Evolutionary conservation across 2,888 invertebrate genomes (phyloP).

Genomic region (Cylloceria caligata): DNA sequence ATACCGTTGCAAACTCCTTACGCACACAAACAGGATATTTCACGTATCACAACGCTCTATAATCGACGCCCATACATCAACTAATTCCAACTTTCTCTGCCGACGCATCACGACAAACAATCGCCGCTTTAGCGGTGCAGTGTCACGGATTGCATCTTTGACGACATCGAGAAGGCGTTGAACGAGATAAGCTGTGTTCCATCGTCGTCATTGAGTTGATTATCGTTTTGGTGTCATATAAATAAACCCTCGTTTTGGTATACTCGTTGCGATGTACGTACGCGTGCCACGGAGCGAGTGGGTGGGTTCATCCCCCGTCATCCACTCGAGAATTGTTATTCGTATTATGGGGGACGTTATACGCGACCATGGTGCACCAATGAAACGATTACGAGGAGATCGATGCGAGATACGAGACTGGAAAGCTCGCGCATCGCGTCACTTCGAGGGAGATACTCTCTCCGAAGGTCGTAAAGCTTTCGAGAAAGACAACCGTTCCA

Average conservation of each 20-base stretch:
- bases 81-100: conserved; percentile 49
- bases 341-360: conserved; percentile 39
- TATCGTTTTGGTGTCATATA: background rate
- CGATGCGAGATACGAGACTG: conserved; percentile 62
- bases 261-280: background rate
- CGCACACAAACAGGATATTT: conserved; percentile 14
- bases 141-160: background rate
- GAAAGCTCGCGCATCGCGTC: conserved; percentile 47
- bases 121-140: background rate
- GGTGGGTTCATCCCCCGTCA: conserved; percentile 36
- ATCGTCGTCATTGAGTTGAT: background rate
- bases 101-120: conserved; percentile 32
- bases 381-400: conserved; percentile 64
- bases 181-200: background rate
- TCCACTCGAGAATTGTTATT: conserved; percentile 54
- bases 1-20: background rate
- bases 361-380: conserved; percentile 1
- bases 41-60: conserved; percentile 35
- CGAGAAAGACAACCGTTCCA: conserved; percentile 36
- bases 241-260: conserved; percentile 3
- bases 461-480: conserved; percentile 52
- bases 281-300: conserved; percentile 15
- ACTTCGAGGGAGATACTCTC: conserved; percentile 43
- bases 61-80: conserved; percentile 43
- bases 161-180: background rate